Evolutionary conservation across 2,888 invertebrate species (phyloP), one percentile per base, ranked within the genome.

Genomic region (Oxyteleia sp.): DNA sequence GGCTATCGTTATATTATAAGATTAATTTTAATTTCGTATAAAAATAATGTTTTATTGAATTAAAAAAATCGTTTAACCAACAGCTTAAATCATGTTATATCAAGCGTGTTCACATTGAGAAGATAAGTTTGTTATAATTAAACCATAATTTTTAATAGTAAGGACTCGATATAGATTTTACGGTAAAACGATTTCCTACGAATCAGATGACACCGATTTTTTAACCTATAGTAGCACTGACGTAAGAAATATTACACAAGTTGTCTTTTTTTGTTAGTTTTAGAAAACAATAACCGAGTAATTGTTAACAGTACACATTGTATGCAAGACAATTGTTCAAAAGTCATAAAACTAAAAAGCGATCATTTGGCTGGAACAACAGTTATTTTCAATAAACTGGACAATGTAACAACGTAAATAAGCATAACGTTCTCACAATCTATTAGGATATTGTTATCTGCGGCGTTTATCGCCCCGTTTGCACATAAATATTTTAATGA

Each of bases 391-490:
- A 59, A 57, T 41, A 66, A 76, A 20, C 41, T 35, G 76, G 66
- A 76, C 76, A 76, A 38, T 51, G 26, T 45, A 47, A 57, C 26
- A 15, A 16, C 15, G 11, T 43, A 47, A 74, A 55, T 55, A 35
- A 43, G 53, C 63, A n/a, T 16, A 61, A 49, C n/a, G 49, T 75
- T 76, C 75, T 76, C 75, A 76, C 66, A 76, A 49, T 76, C 29
- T 53, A 59, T 66, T 66, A 57, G 59, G 26, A 51, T 29, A 76
- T 43, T 29, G 51, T 57, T 57, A 66, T 59, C 38, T n/a, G 64
- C 45, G 45, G 10, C 38, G 38, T 49, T 75, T 64, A 57, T 66
- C 41, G 35, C 55, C 16, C 8, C 43, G 29, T 38, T 71, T 41
- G 16, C 23, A 45, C 43, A 26, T 29, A 26, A 57, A 57, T 23